phyloP scores from a whole-genome alignment of 2,888 invertebrate species.

The Salticus scenicus region DNA sequence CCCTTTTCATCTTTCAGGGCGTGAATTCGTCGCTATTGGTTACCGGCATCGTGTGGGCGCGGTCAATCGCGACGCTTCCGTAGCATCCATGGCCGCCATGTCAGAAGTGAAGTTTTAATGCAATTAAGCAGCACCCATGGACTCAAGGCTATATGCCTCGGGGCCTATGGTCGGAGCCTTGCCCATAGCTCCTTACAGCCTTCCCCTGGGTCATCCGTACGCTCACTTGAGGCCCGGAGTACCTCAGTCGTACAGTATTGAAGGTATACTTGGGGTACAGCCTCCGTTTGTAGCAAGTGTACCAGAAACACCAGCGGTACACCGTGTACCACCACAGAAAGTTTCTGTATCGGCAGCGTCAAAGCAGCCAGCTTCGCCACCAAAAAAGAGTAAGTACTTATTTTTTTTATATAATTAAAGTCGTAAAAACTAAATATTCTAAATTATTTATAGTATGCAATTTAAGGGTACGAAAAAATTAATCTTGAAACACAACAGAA shows the following conservation, averaged over 20 bases:
- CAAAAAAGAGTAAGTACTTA: constrained; percentile 48
- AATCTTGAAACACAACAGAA: no score
- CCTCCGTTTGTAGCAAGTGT: constrained; percentile 58
- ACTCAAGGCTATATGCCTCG: constrained; percentile 52
- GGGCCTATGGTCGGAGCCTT: constrained; percentile 47
- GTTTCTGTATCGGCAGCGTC: background rate
- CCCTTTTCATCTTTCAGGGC: constrained; percentile 20
- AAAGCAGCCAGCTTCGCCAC: background rate
- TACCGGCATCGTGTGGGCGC: background rate
- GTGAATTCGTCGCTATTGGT: constrained; percentile 18
- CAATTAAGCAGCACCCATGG: constrained; percentile 55
- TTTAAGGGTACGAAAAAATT: no score
- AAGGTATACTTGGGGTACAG: constrained; percentile 58
- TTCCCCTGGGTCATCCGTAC: constrained; percentile 48
- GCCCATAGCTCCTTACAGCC: constrained; percentile 63
- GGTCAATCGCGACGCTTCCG: constrained; percentile 21
- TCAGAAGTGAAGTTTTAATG: constrained; percentile 51
- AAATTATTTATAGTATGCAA: no score
- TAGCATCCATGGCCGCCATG: constrained; percentile 65
- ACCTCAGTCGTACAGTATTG: constrained; percentile 55
- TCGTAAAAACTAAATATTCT: no score
- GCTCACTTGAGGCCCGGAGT: constrained; percentile 52
- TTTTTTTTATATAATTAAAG: background rate
- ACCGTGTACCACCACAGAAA: constrained; percentile 33
- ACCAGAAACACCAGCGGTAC: constrained; percentile 46